A percentile compares a stretch with the other conserved stretches of the same genome.
phyloP scores from a whole-genome alignment of 1,140 invertebrate genomes.

The Proctacanthus coquilletti region DNA sequence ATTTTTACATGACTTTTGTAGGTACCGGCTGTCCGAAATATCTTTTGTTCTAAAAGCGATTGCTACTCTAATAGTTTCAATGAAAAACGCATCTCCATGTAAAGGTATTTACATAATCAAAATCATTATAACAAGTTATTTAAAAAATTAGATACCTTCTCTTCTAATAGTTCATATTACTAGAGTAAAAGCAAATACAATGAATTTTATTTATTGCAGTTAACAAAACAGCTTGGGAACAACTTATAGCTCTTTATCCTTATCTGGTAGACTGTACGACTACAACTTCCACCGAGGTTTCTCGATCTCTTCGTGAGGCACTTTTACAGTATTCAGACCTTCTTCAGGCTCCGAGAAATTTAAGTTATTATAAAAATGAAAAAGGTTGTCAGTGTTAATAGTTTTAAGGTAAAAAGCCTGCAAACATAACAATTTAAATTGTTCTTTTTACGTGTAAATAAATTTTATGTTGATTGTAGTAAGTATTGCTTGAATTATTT shows the following conservation, averaged over 20 bases:
- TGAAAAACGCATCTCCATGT: slow-evolving; percentile 77
- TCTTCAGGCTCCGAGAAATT: slow-evolving; percentile 45
- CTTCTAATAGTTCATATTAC: no score
- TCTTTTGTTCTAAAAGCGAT: slow-evolving; percentile 94
- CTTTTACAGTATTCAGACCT: slow-evolving; percentile 79
- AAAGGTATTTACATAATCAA: slow-evolving; percentile 50
- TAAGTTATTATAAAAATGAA: no score
- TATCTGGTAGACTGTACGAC: slow-evolving; percentile 79
- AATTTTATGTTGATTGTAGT: no score
- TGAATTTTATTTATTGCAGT: slow-evolving; percentile 38
- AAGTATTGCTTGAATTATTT: no score
- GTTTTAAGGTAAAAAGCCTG: no score
- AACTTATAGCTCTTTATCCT: slow-evolving; percentile 81
- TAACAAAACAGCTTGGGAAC: slow-evolving; percentile 78
- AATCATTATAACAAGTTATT: slow-evolving; percentile 9
- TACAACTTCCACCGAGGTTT: slow-evolving; percentile 56
- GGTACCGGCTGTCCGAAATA: slow-evolving; percentile 87
- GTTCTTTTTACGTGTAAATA: no score
- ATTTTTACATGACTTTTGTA: slow-evolving; percentile 37
- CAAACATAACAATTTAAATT: no score
- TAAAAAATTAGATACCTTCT: no score
- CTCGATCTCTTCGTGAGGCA: slow-evolving; percentile 67
- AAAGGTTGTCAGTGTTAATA: no score
- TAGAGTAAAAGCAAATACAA: not conserved
- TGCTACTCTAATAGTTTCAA: slow-evolving; percentile 75